Conservation (phyloP, 2,888 invertebrate species). For the Notocelia uddmanniana region DNA sequence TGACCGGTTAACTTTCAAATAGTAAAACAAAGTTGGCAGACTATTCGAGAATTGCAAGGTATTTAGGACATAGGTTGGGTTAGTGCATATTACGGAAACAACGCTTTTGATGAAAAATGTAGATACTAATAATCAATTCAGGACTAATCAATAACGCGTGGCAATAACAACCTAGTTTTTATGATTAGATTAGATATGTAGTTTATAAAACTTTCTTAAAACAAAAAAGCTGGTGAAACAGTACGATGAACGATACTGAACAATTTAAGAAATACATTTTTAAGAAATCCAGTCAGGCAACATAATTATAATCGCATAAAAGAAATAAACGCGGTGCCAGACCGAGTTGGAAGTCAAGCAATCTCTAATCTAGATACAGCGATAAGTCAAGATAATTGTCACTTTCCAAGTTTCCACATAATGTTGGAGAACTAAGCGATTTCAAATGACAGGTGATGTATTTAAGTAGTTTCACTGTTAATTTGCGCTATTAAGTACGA, state of each 20-base stretch:
- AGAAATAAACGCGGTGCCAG: slow-evolving; percentile 28
- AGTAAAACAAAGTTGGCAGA: slow-evolving; percentile 27
- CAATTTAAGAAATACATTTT: not conserved
- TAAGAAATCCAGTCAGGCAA: slow-evolving; percentile 26
- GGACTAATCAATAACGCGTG: not conserved
- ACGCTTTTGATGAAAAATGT: slow-evolving; percentile 1
- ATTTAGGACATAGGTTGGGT: not conserved
- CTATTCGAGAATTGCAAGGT: slow-evolving; percentile 6
- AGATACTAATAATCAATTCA: slow-evolving; percentile 2
- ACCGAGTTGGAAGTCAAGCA: slow-evolving; percentile 1
- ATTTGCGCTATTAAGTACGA: slow-evolving; percentile 24
- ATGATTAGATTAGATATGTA: slow-evolving; percentile 23
- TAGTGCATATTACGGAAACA: not conserved
- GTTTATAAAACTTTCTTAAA: not conserved
- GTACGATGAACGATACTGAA: not conserved
- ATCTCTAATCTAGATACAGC: slow-evolving; percentile 46
- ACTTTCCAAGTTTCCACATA: slow-evolving; percentile 47
- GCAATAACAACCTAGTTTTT: slow-evolving; percentile 21
- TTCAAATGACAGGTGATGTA: slow-evolving; percentile 49
- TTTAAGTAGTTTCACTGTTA: slow-evolving; percentile 45
- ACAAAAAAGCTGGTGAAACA: not conserved
- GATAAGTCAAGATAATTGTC: slow-evolving; percentile 48
- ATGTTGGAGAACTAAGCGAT: slow-evolving; percentile 48
- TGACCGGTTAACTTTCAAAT: not conserved
- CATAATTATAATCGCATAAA: slow-evolving; percentile 32